Evolutionary conservation across 2,797 vertebrate species (phyloP), one percentile per base, ranked within the genome.

Genomic region (Eurystomus glaucurus): DNA sequence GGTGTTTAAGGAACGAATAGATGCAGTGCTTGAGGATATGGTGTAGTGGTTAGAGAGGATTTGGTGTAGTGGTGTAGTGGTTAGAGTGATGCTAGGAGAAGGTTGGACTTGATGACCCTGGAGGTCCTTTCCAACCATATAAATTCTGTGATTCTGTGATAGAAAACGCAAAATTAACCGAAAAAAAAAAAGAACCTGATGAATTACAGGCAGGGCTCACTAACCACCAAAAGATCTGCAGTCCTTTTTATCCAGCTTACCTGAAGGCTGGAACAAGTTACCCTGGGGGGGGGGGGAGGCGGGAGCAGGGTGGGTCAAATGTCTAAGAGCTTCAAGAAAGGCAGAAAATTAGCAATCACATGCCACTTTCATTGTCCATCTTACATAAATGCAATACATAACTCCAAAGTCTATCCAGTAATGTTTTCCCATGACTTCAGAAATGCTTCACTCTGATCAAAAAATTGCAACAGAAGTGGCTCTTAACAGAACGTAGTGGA

Each of bases 281-380:
- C 28, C 52, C 48, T 48, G 4, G 5, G 14, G 16, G 5, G 14
- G 16, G 5, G 5, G 6, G 8, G 25, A 1, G 5, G 14, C 2
- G 10, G 16, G 21, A 41, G 7, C 9, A 61, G 31, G 31, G 19
- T 0, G 26, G 13, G 4, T 3, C 26, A 3, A 46, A 37, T 10
- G 11, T 51, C 35, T 43, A 71, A 68, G 43, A 84, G 12, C 22
- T 74, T 94, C 33, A 60, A 62, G 11, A 84, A 77, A 83, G 14
- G 22, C 1, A 60, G 19, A 71, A 81, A 64, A 65, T 33, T 71
- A 72, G 16, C 15, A 52, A 71, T 20, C 29, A 12, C 25, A 62
- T 29, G 74, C 21, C 33, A 29, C 29, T 85, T 71, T 92, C 26
- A 35, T 15, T 74, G 35, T 52, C 35, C 18, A 7, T 20, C 26